A percentile compares a stretch with the other conserved stretches of the same genome.
These are phyloP conservation scores for Drosophila kanekoi DNA, from an alignment of 2,888 invertebrate species.

Conservation along the genomic window DNA sequence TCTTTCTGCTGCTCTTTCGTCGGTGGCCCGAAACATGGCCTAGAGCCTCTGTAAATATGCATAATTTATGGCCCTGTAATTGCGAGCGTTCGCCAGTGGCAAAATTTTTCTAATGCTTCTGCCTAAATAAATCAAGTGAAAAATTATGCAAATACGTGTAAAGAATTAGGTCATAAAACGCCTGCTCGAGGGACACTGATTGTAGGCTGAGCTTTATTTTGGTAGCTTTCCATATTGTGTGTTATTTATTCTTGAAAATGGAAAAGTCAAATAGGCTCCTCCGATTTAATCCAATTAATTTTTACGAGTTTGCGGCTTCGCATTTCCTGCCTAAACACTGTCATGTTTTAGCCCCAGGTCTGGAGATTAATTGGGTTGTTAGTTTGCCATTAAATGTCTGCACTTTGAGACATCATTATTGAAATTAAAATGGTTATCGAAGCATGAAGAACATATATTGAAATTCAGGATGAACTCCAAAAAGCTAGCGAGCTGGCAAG, in stretches of 20 bases:
- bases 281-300: neutral
- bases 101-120: conserved; percentile 55
- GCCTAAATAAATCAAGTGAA: conserved; percentile 69
- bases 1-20: conserved; percentile 2
- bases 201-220: neutral
- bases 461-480: too few relatives aligned
- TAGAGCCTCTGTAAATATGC: conserved; percentile 44
- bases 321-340: neutral
- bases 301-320: neutral
- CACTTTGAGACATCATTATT: too few relatives aligned
- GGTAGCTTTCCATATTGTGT: neutral
- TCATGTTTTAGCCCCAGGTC: too few relatives aligned
- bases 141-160: conserved; percentile 63
- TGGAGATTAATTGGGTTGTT: neutral
- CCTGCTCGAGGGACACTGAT: conserved; percentile 9
- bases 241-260: neutral
- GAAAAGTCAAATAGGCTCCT: neutral
- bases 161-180: conserved; percentile 48
- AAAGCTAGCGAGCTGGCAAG: too few relatives aligned
- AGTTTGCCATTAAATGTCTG: neutral
- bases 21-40: conserved; percentile 16
- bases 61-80: conserved; percentile 71
- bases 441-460: too few relatives aligned
- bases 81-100: conserved; percentile 46
- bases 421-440: too few relatives aligned